Conservation (phyloP, 2,113 vertebrate genomes). For the Tupaia chinensis region DNA sequence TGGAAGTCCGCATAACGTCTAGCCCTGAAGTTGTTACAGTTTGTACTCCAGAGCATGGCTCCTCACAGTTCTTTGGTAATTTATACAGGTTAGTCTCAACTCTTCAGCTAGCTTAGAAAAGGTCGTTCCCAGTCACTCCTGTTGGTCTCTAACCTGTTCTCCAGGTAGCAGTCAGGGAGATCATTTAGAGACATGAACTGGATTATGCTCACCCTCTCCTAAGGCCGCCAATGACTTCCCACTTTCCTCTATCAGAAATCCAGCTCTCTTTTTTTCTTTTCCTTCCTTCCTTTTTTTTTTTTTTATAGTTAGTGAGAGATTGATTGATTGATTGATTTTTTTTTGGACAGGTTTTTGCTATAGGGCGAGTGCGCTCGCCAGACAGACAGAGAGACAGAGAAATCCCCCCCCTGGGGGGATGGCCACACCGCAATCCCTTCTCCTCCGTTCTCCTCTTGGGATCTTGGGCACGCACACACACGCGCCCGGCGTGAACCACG, state of each 20-base stretch:
- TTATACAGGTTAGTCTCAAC: not conserved
- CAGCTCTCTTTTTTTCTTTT: not conserved
- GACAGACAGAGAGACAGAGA: too few relatives aligned
- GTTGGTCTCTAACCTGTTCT: not conserved
- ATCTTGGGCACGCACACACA: too few relatives aligned
- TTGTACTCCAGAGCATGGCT: not conserved
- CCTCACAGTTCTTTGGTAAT: not conserved
- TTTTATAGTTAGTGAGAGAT: too few relatives aligned
- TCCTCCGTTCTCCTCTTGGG: too few relatives aligned
- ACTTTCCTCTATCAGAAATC: not conserved
- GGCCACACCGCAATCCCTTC: too few relatives aligned
- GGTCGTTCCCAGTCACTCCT: not conserved
- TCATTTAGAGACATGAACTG: not conserved
- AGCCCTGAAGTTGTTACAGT: not conserved
- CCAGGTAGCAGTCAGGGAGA: not conserved
- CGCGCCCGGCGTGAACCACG: too few relatives aligned
- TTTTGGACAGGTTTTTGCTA: too few relatives aligned
- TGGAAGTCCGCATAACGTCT: fast-evolving
- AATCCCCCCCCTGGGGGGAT: too few relatives aligned
- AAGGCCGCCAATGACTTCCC: not conserved
- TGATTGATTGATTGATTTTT: too few relatives aligned
- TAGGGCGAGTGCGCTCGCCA: too few relatives aligned
- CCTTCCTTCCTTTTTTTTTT: too few relatives aligned
- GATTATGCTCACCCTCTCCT: not conserved
- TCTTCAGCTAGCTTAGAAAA: not conserved